These are phyloP conservation scores for Lophius americanus DNA, from an alignment of 2,797 vertebrate species.

Conservation along the genomic window DNA sequence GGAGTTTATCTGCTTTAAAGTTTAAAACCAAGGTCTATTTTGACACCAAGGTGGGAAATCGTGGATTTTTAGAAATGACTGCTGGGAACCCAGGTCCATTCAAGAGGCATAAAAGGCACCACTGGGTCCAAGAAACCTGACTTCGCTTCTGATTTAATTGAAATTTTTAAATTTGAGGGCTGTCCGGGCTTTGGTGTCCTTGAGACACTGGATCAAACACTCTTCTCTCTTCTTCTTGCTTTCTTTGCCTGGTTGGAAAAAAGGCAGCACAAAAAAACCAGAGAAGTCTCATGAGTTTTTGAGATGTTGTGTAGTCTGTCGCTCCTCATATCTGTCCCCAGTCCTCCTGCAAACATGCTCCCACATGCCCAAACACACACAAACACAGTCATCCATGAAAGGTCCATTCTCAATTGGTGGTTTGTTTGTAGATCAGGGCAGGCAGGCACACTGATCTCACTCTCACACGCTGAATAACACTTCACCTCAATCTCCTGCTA, in stretches of 20 bases:
- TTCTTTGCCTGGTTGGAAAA: conserved; percentile 17
- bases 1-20: too few relatives aligned
- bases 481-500: conserved; percentile 31
- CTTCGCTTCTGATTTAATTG: too few relatives aligned
- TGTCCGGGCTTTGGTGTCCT: too few relatives aligned
- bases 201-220: too few relatives aligned
- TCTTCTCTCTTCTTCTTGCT: conserved; percentile 4
- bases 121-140: too few relatives aligned
- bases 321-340: conserved; percentile 1
- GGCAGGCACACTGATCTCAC: conserved; percentile 46
- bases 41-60: too few relatives aligned
- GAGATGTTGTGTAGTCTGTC: conserved; percentile 9
- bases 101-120: too few relatives aligned
- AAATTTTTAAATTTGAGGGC: too few relatives aligned
- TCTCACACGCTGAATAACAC: conserved; percentile 39
- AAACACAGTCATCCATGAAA: conserved; percentile 27
- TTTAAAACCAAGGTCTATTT: too few relatives aligned
- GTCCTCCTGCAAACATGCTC: conserved; percentile 26
- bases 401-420: conserved; percentile 17
- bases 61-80: too few relatives aligned
- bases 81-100: too few relatives aligned
- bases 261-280: conserved; percentile 1
- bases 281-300: neutral
- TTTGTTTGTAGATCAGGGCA: conserved; percentile 56
- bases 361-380: conserved; percentile 23